Base-by-base conservation (phyloP, 2,113 vertebrate genomes). In the Albula goreensis region DNA sequence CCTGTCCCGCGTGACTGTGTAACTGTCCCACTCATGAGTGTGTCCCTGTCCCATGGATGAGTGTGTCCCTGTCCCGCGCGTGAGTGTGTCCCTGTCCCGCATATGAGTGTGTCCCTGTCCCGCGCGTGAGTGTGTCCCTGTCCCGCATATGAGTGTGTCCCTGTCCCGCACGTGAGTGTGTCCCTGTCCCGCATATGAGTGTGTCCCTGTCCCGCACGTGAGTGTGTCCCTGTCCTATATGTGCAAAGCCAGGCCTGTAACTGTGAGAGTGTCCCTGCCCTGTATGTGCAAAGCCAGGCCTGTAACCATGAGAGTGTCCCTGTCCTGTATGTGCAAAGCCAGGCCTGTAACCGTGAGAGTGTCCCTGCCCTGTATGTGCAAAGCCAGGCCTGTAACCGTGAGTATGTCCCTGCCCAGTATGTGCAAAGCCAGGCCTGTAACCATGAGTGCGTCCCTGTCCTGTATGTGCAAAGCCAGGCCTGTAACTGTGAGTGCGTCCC, bases 281-380 rank as follows among this genome's bases (percentile, higher is more conserved):
- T 17, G 3, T 98, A 99, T 5, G 5, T 89, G 0, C 96, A 95
- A 87, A 90, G 94, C n/a, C 95, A 93, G 70, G 80, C 83, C 13
- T 99, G 98, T 90, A 96, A 95, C 77, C 84, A 98, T 99, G 93
- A 97, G 98, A 95, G 82, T 12, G 79, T 6, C 19, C 53, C 5
- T 17, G 52, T 22, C 2, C 63, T 17, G 3, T 98, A 99, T 5
- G 5, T 89, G 0, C 96, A 95, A 87, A 90, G 94, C n/a, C 95
- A 93, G 70, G 80, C 83, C 13, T 99, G 98, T 90, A 96, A 95
- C 77, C 84, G 98, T 99, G 93, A 97, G 98, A 95, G 82, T 10
- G 79, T 6, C 19, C 53, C 5, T 17, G 52, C 19, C 13, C 63
- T 17, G 3, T 98, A 99, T 5, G 5, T 89, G 0, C 96, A 95